These are phyloP conservation scores for Carollia perspicillata DNA, from an alignment of 2,113 vertebrate species.

Conservation along the genomic window DNA sequence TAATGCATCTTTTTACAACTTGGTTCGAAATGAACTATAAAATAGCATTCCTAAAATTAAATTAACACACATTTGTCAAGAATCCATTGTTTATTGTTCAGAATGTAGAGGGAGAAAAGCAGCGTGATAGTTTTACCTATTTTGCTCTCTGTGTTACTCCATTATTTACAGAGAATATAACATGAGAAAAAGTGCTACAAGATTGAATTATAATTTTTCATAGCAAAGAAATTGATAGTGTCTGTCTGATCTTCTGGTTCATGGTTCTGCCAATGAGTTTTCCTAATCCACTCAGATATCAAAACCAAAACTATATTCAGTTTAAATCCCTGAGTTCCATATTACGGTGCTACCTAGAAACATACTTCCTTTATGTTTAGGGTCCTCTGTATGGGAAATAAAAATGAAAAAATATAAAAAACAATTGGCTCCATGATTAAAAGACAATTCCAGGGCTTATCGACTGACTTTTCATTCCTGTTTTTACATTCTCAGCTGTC, in stretches of 20 bases:
- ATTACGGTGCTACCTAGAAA: background rate
- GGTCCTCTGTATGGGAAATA: background rate
- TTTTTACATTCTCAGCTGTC: conserved; percentile 7
- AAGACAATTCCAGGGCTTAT: conserved; percentile 8
- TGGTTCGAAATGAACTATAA: conserved; percentile 30
- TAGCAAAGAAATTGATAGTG: background rate
- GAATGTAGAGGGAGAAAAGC: background rate
- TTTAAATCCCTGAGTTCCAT: background rate
- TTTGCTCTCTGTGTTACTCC: background rate
- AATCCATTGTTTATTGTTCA: background rate
- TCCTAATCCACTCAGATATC: background rate
- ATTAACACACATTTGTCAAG: background rate
- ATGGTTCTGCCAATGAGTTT: background rate
- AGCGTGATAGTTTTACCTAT: background rate
- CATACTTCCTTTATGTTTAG: background rate
- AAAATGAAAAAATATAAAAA: conserved; percentile 17
- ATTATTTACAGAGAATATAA: background rate
- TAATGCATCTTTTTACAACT: background rate
- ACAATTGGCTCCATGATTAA: conserved; percentile 28
- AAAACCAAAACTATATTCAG: background rate
- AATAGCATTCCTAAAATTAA: conserved; percentile 17
- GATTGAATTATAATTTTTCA: conserved; percentile 8
- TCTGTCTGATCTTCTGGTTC: background rate
- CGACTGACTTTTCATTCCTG: background rate
- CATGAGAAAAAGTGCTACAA: background rate